Evolutionary conservation across 2,888 invertebrate species (phyloP).

Genomic region (Prenolepis imparis): DNA sequence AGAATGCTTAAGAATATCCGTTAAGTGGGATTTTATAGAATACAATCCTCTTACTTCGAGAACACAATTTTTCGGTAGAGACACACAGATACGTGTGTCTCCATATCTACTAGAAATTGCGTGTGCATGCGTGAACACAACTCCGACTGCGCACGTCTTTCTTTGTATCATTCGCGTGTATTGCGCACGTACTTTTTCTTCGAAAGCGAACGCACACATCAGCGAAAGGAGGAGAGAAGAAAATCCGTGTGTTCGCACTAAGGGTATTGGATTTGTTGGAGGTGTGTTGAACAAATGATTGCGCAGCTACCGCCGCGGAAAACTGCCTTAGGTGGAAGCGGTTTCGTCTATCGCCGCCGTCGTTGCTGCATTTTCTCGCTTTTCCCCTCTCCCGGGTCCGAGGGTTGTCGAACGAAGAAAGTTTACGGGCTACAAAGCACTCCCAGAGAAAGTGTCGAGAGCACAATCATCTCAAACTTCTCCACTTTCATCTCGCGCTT

Average conservation of each 20-base stretch:
- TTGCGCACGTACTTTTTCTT: conserved; percentile 41
- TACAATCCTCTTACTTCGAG: too few species aligned
- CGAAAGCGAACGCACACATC: conserved; percentile 10
- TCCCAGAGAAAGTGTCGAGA: conserved; percentile 67
- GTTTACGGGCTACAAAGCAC: conserved; percentile 77
- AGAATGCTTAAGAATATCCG: too few species aligned
- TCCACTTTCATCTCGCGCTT: conserved; percentile 32
- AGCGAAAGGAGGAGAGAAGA: conserved; percentile 49
- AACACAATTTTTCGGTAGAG: too few species aligned
- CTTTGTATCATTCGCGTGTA: conserved; percentile 66
- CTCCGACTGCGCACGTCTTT: conserved; percentile 62
- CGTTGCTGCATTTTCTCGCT: conserved; percentile 55
- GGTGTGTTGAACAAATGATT: conserved; percentile 85
- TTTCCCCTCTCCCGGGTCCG: conserved; percentile 67
- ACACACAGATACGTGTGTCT: background rate
- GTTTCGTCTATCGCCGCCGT: conserved; percentile 66
- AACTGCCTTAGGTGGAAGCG: conserved; percentile 77
- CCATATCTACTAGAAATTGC: conserved; percentile 31
- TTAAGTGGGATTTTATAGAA: too few species aligned
- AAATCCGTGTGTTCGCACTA: conserved; percentile 67
- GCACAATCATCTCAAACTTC: conserved; percentile 69
- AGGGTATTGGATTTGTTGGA: conserved; percentile 83
- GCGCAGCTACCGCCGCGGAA: conserved; percentile 80
- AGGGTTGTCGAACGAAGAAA: conserved; percentile 78
- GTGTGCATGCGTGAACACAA: conserved; percentile 57